Percentiles rank a stretch among this genome's conserved stretches.
Evolutionary conservation across 2,888 invertebrate genomes (phyloP).

Genomic region (Drosophila flavopinicola): DNA sequence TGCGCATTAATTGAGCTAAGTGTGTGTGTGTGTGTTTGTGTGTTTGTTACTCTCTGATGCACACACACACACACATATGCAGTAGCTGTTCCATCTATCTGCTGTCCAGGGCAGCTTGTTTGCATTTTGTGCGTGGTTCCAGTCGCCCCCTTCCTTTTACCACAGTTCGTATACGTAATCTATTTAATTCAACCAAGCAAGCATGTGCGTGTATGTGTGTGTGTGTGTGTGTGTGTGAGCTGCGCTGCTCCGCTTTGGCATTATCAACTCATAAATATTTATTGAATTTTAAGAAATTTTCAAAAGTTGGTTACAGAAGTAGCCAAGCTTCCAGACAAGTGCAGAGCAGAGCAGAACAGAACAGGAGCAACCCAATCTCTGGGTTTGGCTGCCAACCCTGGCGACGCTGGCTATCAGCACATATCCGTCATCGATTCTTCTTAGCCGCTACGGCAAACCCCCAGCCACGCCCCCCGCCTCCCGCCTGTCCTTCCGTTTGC

Average conservation of each 20-base stretch:
- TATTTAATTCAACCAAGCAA: constrained; percentile 75
- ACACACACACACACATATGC: constrained; percentile 16
- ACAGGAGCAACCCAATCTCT: constrained; percentile 33
- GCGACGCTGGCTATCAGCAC: constrained; percentile 63
- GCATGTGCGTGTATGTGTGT: constrained; percentile 30
- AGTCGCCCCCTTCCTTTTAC: constrained; percentile 1
- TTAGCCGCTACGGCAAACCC: constrained; percentile 12
- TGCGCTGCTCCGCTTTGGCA: constrained; percentile 57
- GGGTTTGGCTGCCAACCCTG: constrained; percentile 24
- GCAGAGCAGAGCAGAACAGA: constrained; percentile 5
- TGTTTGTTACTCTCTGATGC: constrained; percentile 37
- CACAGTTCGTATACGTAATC: constrained; percentile 64
- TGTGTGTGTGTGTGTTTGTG: too few species aligned
- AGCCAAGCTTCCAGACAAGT: constrained; percentile 25
- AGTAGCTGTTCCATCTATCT: constrained; percentile 10
- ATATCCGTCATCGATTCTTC: constrained; percentile 74
- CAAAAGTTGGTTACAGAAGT: constrained; percentile 61
- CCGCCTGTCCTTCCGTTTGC: constrained; percentile 50
- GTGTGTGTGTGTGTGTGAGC: constrained; percentile 15
- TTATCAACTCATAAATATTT: constrained; percentile 83
- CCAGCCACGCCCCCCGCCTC: neutral
- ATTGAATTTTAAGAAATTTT: constrained; percentile 83
- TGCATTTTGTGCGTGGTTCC: constrained; percentile 30
- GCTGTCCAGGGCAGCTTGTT: constrained; percentile 16
- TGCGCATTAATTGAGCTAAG: constrained; percentile 66